These are phyloP conservation scores for Thaumatotibia leucotreta DNA, from an alignment of 1,140 invertebrate genomes.

Conservation along the genomic window DNA sequence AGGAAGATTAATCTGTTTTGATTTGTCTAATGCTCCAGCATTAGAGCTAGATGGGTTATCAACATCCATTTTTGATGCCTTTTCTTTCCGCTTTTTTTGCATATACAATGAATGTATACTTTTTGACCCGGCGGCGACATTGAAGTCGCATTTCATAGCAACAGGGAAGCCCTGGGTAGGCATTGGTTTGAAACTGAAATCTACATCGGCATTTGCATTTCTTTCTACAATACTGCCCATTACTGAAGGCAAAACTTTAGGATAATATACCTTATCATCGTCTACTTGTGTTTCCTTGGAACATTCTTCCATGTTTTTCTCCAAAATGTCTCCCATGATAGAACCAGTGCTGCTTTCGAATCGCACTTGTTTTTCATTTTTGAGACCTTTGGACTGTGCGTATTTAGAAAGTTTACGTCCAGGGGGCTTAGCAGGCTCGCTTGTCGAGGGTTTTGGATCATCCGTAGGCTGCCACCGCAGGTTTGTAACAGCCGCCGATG, in stretches of 20 bases:
- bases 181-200: constrained; percentile 33
- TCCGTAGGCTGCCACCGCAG: constrained; percentile 53
- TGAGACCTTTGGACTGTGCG: constrained; percentile 57
- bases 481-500: constrained; percentile 79
- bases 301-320: constrained; percentile 50
- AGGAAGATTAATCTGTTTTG: constrained; percentile 40
- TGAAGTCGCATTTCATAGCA: constrained; percentile 37
- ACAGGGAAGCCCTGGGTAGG: constrained; percentile 51
- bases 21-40: constrained; percentile 23
- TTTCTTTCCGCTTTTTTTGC: constrained; percentile 29
- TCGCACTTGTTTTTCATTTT: constrained; percentile 39
- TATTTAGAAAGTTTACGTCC: constrained; percentile 61
- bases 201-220: constrained; percentile 51
- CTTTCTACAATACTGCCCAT: constrained; percentile 80
- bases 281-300: constrained; percentile 38
- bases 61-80: constrained; percentile 49
- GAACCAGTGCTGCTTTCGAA: constrained; percentile 26
- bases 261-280: constrained; percentile 72
- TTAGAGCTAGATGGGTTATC: constrained; percentile 46
- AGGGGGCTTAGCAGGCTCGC: constrained; percentile 16
- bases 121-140: constrained; percentile 27
- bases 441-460: constrained; percentile 35
- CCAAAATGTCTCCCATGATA: constrained; percentile 47
- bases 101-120: constrained; percentile 44
- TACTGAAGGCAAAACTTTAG: constrained; percentile 68